Evolutionary conservation across 2,113 vertebrate genomes (phyloP).

Genomic region (Nyctibius bracteatus): DNA sequence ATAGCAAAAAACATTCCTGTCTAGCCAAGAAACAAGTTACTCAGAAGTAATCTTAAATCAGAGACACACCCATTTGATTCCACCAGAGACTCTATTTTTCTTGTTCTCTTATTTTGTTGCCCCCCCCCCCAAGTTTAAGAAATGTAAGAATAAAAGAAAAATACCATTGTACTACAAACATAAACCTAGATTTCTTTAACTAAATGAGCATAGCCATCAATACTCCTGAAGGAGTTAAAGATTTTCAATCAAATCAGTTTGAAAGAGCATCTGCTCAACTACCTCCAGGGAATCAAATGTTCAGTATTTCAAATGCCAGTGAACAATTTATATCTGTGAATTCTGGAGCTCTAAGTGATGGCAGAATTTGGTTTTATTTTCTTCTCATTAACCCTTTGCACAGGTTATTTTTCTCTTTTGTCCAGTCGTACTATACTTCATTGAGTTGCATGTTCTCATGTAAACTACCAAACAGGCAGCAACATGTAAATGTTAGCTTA

Average conservation of each 20-base stretch:
- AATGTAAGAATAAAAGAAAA: neutral
- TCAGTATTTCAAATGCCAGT: neutral
- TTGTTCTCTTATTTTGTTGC: neutral
- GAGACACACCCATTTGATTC: neutral
- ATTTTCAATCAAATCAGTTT: neutral
- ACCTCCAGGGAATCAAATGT: neutral
- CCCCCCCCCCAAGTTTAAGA: neutral
- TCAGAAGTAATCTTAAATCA: neutral
- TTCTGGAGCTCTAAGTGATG: neutral
- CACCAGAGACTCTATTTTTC: neutral
- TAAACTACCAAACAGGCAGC: neutral
- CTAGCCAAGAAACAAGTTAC: neutral
- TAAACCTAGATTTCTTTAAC: neutral
- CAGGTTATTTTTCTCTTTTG: neutral
- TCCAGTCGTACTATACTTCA: neutral
- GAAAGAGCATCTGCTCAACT: neutral
- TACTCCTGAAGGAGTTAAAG: neutral
- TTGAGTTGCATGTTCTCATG: rapidly evolving
- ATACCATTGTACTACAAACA: neutral
- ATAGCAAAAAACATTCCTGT: neutral
- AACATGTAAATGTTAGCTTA: rapidly evolving
- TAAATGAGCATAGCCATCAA: neutral
- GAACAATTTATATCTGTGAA: neutral
- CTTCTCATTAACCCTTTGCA: neutral
- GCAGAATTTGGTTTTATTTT: neutral